Evolutionary conservation across 2,113 vertebrate species (phyloP), one percentile per base, ranked within the genome.

Genomic region (Psilopsiagon aurifrons): DNA sequence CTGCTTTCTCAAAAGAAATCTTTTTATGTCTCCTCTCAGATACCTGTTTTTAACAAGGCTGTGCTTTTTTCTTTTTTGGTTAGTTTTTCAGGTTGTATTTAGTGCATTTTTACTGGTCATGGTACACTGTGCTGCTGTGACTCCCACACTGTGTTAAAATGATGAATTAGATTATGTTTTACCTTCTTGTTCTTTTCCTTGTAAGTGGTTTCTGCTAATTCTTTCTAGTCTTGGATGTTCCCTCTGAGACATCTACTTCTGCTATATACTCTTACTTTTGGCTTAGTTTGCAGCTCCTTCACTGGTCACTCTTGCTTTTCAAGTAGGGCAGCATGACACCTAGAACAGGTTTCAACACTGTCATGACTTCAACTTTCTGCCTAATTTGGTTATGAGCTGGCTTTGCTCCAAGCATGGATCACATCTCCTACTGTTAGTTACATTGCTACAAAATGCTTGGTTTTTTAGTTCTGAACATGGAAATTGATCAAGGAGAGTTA

Each of bases 241-340:
- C 68, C 62, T 86, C 24, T n/a, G 33, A 70, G 77, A 76, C 68
- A 67, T 29, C 22, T 19, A 33, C n/a, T 55, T 71, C 44, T 83
- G 23, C 73, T 47, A 7, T 31, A 33, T 41, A 22, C 67, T 95
- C 27, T 92, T 90, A 18, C 4, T 83, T 93, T 90, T 63, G 73
- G 22, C 86, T 93, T 68, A 57, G 22, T 81, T 94, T 90, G 74
- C 88, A 90, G 15, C 47, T 92, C 39, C 47, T 92, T 84, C 73
- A 24, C 76, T 68, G 80, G 60, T 71, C 35, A 37, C 55, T 78
- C 87, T 78, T 90, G 92, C 39, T 94, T 90, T 96, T 93, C 94
- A 73, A 75, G 85, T 88, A 90, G 46, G n/a, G 52, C 76, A 90
- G 92, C 7, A 15, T 46, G 60, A 81, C 51, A 86, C 31, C 60